Evolutionary conservation across 2,113 vertebrate species (phyloP).

Genomic region (Gymnarchus niloticus): DNA sequence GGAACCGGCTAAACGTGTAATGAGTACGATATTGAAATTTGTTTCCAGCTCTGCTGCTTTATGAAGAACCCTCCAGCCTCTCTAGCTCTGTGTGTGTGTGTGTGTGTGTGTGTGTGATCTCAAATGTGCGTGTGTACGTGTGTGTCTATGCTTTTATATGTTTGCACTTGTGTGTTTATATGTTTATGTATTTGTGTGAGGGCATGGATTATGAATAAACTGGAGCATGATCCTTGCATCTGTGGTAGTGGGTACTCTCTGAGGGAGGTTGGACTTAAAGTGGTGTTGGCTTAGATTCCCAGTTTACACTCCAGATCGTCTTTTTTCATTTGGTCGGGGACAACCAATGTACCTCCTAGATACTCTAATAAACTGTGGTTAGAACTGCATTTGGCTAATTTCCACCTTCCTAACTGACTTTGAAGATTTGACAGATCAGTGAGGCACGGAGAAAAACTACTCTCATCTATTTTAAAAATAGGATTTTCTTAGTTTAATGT

Average conservation of each 20-base stretch:
- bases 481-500: neutral
- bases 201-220: neutral
- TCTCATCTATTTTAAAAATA: neutral
- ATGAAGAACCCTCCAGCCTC: neutral
- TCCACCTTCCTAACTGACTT: neutral
- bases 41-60: neutral
- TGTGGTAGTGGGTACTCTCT: neutral
- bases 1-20: constrained; percentile 22
- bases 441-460: neutral
- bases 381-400: neutral
- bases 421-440: neutral
- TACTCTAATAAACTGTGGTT: neutral
- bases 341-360: neutral
- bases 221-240: neutral
- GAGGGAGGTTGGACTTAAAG: neutral
- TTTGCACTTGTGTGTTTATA: neutral
- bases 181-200: neutral
- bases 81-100: neutral
- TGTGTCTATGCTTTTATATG: neutral
- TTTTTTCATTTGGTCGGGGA: neutral
- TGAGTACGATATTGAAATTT: constrained; percentile 24
- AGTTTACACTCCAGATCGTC: neutral
- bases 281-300: neutral
- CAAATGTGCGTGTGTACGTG: neutral
- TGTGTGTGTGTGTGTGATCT: neutral